Conservation (phyloP, 2,888 invertebrate species). For the Phyllotreta striolata region DNA sequence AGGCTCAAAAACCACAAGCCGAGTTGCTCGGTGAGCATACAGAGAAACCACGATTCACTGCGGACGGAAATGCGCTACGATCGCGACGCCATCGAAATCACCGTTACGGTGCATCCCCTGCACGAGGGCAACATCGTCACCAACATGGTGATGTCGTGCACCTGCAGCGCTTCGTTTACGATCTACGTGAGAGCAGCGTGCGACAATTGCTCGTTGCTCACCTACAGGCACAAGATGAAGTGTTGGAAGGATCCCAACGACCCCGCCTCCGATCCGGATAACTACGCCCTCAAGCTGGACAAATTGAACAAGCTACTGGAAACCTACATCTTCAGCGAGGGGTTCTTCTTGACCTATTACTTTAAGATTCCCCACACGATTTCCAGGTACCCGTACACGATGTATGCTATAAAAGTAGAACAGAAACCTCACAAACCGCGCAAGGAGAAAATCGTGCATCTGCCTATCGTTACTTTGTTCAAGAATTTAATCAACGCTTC, state of each 20-base stretch:
- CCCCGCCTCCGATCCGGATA: constrained; percentile 24
- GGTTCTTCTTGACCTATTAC: constrained; percentile 48
- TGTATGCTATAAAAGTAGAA: constrained; percentile 27
- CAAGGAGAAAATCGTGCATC: constrained; percentile 34
- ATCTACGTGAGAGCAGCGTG: constrained; percentile 48
- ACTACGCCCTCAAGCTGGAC: constrained; percentile 48
- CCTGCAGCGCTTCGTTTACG: constrained; percentile 42
- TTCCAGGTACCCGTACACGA: constrained; percentile 21
- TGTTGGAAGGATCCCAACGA: constrained; percentile 1
- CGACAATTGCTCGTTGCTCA: constrained; percentile 56
- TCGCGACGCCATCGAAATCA: constrained; percentile 6
- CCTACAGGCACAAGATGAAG: constrained; percentile 42
- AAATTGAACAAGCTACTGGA: constrained; percentile 53
- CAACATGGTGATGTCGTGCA: constrained; percentile 45
- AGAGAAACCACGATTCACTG: constrained; percentile 21
- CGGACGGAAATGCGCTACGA: constrained; percentile 2
- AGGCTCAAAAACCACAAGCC: constrained; percentile 31
- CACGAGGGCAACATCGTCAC: constrained; percentile 38
- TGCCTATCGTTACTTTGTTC: constrained; percentile 54
- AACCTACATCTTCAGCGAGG: constrained; percentile 58
- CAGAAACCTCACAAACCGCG: constrained; percentile 27
- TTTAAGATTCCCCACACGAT: constrained; percentile 53
- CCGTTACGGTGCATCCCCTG: constrained; percentile 28
- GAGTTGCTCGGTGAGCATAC: constrained; percentile 39
- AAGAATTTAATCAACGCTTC: constrained; percentile 49